Conservation (phyloP, 2,797 vertebrate genomes). For the Ptychobarbus kaznakovi region DNA sequence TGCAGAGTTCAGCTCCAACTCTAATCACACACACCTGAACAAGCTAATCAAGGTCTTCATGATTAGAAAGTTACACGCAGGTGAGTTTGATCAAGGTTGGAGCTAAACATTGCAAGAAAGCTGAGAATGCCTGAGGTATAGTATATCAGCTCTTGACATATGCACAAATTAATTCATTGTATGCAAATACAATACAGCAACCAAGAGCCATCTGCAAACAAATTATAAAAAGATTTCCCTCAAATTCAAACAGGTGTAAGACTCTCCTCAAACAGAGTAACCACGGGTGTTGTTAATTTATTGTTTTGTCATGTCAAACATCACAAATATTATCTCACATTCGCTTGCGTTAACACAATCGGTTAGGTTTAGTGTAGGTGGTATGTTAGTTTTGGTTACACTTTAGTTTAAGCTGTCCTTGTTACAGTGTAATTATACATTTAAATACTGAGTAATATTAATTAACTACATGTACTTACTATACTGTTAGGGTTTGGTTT, state of each 20-base stretch:
- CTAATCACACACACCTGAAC: neutral
- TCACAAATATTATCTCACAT: neutral
- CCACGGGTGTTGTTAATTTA: neutral
- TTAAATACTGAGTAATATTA: neutral
- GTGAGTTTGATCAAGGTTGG: neutral
- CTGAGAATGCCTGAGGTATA: neutral
- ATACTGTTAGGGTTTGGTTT: neutral
- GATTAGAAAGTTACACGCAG: neutral
- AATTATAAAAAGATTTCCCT: neutral
- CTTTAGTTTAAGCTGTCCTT: neutral
- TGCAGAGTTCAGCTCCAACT: neutral
- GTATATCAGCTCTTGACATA: neutral
- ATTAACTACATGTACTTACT: neutral
- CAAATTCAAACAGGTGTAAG: neutral
- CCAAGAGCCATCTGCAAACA: neutral
- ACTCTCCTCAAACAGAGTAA: neutral
- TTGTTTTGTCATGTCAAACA: neutral
- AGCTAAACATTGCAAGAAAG: neutral
- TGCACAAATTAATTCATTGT: neutral
- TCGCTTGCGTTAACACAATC: neutral
- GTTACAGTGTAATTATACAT: neutral
- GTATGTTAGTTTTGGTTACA: neutral
- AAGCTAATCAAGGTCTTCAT: neutral
- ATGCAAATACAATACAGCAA: neutral
- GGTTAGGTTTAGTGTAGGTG: neutral